A percentile compares a stretch with the other conserved stretches of the same genome.
Conservation (phyloP, 2,113 vertebrate genomes). For the Epinephelus cyanopodus region DNA sequence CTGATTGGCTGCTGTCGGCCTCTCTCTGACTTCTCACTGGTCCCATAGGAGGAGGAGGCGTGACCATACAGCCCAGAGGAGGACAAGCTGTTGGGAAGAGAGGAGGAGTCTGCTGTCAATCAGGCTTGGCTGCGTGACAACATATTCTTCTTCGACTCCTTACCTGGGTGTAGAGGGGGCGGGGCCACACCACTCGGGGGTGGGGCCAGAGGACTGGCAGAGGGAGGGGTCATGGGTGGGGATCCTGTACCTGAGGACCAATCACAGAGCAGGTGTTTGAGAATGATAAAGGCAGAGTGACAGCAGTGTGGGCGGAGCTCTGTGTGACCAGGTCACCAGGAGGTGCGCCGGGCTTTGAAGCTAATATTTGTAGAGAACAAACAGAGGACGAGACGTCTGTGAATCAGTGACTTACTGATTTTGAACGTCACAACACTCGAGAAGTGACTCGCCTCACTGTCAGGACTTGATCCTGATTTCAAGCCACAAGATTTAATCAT, state of each 20-base stretch:
- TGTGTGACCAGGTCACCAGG: no score
- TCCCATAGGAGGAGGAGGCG: slow-evolving; percentile 34
- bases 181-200: slow-evolving; percentile 65
- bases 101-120: not conserved
- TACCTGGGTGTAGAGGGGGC: slow-evolving; percentile 54
- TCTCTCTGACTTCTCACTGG: slow-evolving; percentile 39
- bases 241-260: slow-evolving; percentile 51
- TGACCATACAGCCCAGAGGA: slow-evolving; percentile 21
- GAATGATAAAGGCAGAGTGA: not conserved
- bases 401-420: no score
- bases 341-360: no score
- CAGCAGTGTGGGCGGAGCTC: no score
- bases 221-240: slow-evolving; percentile 50
- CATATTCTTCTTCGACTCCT: not conserved
- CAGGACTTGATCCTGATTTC: no score
- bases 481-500: no score
- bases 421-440: no score
- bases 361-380: no score
- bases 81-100: slow-evolving; percentile 17
- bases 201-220: slow-evolving; percentile 71
- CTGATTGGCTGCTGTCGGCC: slow-evolving; percentile 46
- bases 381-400: no score
- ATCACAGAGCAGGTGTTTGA: slow-evolving; percentile 20
- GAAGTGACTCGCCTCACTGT: no score
- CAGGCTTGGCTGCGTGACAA: not conserved